Evolutionary conservation across 2,113 vertebrate species (phyloP).

Genomic region (Anoplopoma fimbria): DNA sequence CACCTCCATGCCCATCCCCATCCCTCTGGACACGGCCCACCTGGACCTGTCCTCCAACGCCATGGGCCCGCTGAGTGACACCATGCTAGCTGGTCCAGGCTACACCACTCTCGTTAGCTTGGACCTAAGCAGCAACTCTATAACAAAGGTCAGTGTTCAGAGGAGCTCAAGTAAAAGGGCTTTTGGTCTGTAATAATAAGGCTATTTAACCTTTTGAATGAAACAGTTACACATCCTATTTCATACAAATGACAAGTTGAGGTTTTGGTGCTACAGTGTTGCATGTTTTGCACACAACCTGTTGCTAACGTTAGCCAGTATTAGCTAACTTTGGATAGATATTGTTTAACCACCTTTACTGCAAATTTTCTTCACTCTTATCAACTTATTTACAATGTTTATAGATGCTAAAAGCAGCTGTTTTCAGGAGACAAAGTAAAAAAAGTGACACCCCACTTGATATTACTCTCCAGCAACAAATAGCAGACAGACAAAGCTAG

Average conservation of each 20-base stretch:
- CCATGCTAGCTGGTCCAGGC: slow-evolving; percentile 93
- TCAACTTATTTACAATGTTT: background rate
- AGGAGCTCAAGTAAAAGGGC: background rate
- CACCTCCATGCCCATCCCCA: slow-evolving; percentile 87
- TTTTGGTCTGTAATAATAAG: background rate
- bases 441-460: background rate
- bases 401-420: background rate
- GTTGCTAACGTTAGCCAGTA: background rate
- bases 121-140: slow-evolving; percentile 92
- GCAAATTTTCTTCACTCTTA: too few species aligned
- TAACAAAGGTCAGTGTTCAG: slow-evolving; percentile 80
- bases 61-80: slow-evolving; percentile 88
- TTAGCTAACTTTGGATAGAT: background rate
- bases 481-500: background rate
- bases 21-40: slow-evolving; percentile 94
- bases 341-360: too few species aligned
- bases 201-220: background rate
- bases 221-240: background rate
- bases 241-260: background rate
- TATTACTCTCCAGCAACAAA: background rate
- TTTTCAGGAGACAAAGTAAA: background rate
- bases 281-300: background rate
- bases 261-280: background rate
- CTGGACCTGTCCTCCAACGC: slow-evolving; percentile 93
- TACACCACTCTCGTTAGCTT: slow-evolving; percentile 96